phyloP scores from a whole-genome alignment of 2,113 vertebrate genomes.

The Chiloscyllium plagiosum region DNA sequence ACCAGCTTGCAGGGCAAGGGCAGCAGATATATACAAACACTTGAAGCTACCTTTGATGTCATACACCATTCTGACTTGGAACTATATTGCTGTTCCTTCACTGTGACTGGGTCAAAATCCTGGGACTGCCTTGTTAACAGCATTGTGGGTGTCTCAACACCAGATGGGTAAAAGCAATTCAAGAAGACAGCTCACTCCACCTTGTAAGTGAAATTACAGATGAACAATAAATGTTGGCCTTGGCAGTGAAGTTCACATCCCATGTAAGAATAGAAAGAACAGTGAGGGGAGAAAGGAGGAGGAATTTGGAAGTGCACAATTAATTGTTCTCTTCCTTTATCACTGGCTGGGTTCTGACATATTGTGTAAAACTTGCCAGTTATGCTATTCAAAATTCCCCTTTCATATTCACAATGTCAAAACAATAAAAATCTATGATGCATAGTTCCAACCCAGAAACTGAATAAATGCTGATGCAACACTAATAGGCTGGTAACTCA shows the following conservation, averaged over 20 bases:
- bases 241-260: not conserved
- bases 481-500: not conserved
- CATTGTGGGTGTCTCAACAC: too few species aligned
- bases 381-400: not conserved
- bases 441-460: not conserved
- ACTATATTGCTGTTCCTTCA: too few species aligned
- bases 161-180: not conserved
- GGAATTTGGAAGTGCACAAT: not conserved
- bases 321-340: not conserved
- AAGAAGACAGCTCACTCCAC: not conserved
- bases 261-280: not conserved
- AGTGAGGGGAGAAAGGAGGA: not conserved
- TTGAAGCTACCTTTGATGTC: too few species aligned
- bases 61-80: too few species aligned
- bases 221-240: not conserved
- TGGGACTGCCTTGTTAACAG: too few species aligned
- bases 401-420: not conserved
- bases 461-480: not conserved
- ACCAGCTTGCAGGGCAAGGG: not conserved
- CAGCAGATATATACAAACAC: too few species aligned
- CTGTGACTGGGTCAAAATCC: too few species aligned
- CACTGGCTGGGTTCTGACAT: not conserved
- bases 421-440: not conserved
- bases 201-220: not conserved
- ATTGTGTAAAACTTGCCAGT: not conserved